phyloP scores from a whole-genome alignment of 2,888 invertebrate genomes.

The Philereme transversata region DNA sequence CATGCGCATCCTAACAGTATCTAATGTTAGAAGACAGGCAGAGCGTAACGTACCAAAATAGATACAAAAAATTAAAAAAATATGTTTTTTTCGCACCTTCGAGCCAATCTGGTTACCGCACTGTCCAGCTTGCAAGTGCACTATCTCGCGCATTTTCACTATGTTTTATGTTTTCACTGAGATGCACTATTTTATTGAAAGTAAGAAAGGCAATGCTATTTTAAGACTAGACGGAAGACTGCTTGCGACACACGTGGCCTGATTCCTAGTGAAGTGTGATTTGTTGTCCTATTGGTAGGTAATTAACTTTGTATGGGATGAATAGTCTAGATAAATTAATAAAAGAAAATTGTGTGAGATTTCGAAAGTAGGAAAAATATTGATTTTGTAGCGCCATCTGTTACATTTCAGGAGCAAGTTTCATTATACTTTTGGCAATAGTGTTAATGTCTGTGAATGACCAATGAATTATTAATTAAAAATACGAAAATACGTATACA shows the following conservation, averaged over 20 bases:
- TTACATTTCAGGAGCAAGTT: not conserved
- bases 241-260: slow-evolving; percentile 19
- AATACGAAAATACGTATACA: no score
- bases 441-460: no score
- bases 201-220: slow-evolving; percentile 49
- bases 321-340: slow-evolving; percentile 8
- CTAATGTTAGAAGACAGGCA: slow-evolving; percentile 24
- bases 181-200: slow-evolving; percentile 40
- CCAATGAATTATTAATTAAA: no score
- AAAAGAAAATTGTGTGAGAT: slow-evolving; percentile 18
- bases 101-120: slow-evolving; percentile 97
- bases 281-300: slow-evolving; percentile 18
- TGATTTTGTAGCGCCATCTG: slow-evolving; percentile 20
- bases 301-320: slow-evolving; percentile 2
- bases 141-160: slow-evolving; percentile 93
- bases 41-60: slow-evolving; percentile 28
- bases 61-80: slow-evolving; percentile 11
- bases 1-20: slow-evolving; percentile 1
- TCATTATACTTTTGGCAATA: no score
- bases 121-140: slow-evolving; percentile 95
- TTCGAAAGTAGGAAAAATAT: slow-evolving; percentile 16
- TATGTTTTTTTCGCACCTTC: slow-evolving; percentile 84
- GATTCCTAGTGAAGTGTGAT: slow-evolving; percentile 16
- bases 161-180: slow-evolving; percentile 40
- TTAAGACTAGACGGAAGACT: slow-evolving; percentile 39